Conservation (phyloP, 2,113 vertebrate genomes). For the Mobula hypostoma region DNA sequence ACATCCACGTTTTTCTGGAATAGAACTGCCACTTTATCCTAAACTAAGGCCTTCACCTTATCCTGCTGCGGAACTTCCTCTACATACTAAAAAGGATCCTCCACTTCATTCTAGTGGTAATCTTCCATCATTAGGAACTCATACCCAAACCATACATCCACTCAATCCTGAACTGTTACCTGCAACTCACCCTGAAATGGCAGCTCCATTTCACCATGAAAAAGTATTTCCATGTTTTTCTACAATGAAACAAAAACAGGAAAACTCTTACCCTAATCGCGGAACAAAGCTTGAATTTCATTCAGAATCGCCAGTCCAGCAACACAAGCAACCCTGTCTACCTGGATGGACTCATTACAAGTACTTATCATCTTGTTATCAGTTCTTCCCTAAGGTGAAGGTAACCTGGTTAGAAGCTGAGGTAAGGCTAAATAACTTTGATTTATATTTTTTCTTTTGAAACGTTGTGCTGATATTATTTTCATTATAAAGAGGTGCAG, state of each 20-base stretch:
- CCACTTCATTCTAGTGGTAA: background rate
- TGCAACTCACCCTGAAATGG: background rate
- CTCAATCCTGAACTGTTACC: background rate
- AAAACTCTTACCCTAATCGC: background rate
- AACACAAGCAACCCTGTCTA: background rate
- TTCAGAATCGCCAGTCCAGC: background rate
- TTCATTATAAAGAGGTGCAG: background rate
- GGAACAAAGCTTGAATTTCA: background rate
- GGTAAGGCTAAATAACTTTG: background rate
- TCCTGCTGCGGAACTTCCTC: too few species aligned
- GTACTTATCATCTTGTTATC: background rate
- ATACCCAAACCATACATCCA: too few species aligned
- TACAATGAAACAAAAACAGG: background rate
- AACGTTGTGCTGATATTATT: background rate
- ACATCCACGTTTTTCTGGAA: background rate
- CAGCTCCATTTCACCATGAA: background rate
- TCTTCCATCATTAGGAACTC: background rate
- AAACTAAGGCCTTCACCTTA: too few species aligned
- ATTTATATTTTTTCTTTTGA: background rate
- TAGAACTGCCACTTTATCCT: background rate
- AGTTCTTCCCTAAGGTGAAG: conserved; percentile 8
- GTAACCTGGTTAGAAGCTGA: conserved; percentile 2
- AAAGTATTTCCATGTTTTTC: background rate
- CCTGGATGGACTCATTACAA: background rate
- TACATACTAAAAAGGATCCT: background rate